Percentiles rank a stretch among this genome's conserved stretches.
These are phyloP conservation scores for Myotis vivesi DNA, from an alignment of 2,797 vertebrate genomes.

Conservation along the genomic window DNA sequence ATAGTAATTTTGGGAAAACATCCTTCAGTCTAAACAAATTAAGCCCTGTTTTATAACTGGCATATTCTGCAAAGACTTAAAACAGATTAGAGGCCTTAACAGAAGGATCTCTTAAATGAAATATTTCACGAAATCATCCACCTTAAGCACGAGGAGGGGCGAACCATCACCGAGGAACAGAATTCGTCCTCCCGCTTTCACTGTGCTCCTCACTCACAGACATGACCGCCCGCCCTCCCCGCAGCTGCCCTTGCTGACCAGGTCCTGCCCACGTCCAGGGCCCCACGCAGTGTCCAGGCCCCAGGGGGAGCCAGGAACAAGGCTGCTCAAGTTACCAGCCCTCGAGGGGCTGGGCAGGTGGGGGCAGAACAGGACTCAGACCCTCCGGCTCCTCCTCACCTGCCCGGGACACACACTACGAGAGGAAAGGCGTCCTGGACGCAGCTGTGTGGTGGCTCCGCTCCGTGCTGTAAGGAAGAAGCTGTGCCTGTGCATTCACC, in stretches of 20 bases:
- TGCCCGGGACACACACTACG: background rate
- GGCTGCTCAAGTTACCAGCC: background rate
- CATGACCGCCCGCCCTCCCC: background rate
- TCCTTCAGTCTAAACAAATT: slow-evolving; percentile 52
- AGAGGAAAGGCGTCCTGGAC: slow-evolving; percentile 66
- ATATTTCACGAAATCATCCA: slow-evolving; percentile 18
- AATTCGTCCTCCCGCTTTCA: slow-evolving; percentile 37
- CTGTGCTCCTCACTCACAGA: background rate
- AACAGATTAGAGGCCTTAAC: slow-evolving; percentile 57
- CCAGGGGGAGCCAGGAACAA: background rate
- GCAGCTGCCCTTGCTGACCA: background rate
- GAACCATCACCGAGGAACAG: background rate
- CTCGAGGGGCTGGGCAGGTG: background rate
- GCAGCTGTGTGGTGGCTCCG: slow-evolving; percentile 53
- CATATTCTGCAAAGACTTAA: slow-evolving; percentile 50
- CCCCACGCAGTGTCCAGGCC: background rate
- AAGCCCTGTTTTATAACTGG: slow-evolving; percentile 48
- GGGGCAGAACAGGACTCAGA: background rate
- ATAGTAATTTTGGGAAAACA: slow-evolving; percentile 56
- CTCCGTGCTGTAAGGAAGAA: slow-evolving; percentile 82
- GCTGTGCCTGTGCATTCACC: slow-evolving; percentile 79
- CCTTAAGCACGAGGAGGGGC: slow-evolving; percentile 31
- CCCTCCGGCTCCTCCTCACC: background rate
- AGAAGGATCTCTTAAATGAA: slow-evolving; percentile 49
- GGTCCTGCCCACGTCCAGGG: background rate